Percentiles rank a stretch among this genome's conserved stretches.
phyloP scores from a whole-genome alignment of 2,888 invertebrate genomes.

The Epinotia brunnichana region DNA sequence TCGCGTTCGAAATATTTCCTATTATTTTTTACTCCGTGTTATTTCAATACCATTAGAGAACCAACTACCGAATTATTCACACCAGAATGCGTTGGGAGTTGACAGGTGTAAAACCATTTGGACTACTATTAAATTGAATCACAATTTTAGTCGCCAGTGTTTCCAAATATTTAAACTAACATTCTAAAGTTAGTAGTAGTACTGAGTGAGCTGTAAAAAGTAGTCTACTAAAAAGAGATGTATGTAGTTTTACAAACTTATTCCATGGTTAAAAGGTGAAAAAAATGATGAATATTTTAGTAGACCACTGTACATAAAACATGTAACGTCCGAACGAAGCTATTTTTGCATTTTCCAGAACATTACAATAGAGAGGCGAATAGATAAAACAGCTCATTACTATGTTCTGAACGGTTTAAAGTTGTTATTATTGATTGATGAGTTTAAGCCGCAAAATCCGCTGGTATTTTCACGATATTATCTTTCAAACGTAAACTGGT shows the following conservation, averaged over 20 bases:
- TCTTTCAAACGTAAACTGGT: background rate
- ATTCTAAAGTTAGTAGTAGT: no score
- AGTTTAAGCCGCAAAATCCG: constrained; percentile 22
- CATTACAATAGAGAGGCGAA: constrained; percentile 75
- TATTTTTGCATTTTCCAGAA: constrained; percentile 82
- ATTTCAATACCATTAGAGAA: constrained; percentile 9
- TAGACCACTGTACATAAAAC: constrained; percentile 78
- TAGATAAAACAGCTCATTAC: constrained; percentile 65
- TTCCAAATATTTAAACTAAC: background rate
- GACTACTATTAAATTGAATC: constrained; percentile 23
- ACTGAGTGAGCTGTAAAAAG: no score
- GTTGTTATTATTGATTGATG: constrained; percentile 58
- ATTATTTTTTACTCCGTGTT: constrained; percentile 27
- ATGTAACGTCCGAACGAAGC: constrained; percentile 60
- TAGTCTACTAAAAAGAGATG: no score
- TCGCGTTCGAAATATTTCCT: constrained; percentile 10
- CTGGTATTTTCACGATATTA: constrained; percentile 10
- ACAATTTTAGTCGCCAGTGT: constrained; percentile 36
- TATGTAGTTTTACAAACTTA: no score
- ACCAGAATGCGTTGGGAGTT: constrained; percentile 23
- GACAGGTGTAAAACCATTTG: constrained; percentile 36
- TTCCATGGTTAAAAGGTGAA: no score
- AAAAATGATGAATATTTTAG: constrained; percentile 49
- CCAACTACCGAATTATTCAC: constrained; percentile 21
- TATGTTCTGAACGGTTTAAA: constrained; percentile 56